phyloP scores from a whole-genome alignment of 1,140 invertebrate genomes.

The Nephila pilipes region DNA sequence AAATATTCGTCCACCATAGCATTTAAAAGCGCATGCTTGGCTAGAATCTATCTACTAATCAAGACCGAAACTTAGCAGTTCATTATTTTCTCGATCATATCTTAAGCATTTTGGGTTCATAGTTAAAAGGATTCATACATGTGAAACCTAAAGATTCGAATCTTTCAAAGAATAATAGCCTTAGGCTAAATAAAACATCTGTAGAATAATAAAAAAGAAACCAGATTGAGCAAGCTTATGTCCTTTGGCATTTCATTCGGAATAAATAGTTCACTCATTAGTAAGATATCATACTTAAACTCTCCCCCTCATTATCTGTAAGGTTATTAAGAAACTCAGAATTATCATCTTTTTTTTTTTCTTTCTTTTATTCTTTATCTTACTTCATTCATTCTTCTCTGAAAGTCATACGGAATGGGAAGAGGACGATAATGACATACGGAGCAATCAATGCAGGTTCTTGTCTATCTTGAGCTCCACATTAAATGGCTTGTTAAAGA shows the following conservation, averaged over 20 bases:
- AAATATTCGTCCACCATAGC: too few species aligned
- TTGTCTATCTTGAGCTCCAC: background rate
- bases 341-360: constrained; percentile 18
- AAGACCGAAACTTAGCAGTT: too few species aligned
- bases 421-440: background rate
- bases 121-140: too few species aligned
- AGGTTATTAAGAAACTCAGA: constrained; percentile 37
- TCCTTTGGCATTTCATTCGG: background rate
- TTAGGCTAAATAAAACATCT: background rate
- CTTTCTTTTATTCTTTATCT: too few species aligned
- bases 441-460: background rate
- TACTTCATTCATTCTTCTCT: background rate
- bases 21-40: too few species aligned
- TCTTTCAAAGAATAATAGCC: background rate
- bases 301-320: constrained; percentile 29
- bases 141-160: too few species aligned
- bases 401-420: background rate
- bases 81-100: too few species aligned
- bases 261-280: constrained; percentile 45
- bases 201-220: background rate
- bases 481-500: constrained; percentile 38
- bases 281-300: constrained; percentile 38
- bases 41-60: too few species aligned
- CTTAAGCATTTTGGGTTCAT: too few species aligned
- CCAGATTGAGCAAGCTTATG: background rate